Conservation (phyloP, 2,113 vertebrate genomes). For the Rhineura floridana region DNA sequence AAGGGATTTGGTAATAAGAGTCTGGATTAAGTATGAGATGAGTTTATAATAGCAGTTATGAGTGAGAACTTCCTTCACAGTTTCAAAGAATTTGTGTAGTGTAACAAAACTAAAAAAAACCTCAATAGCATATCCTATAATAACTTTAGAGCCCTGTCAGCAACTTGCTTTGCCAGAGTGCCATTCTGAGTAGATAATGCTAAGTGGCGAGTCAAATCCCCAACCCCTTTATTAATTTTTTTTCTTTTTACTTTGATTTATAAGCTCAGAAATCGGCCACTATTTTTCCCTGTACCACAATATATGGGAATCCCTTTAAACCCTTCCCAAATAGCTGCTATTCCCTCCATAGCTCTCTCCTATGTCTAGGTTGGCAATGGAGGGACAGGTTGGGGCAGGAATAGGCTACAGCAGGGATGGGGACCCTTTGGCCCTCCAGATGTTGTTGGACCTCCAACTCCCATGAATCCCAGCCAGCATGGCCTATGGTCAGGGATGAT, state of each 20-base stretch:
- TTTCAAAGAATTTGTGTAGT: background rate
- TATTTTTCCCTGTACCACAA: too few species aligned
- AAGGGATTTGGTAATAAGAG: background rate
- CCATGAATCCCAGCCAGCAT: too few species aligned
- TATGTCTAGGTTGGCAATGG: background rate
- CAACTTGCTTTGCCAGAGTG: background rate
- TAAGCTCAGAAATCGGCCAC: too few species aligned
- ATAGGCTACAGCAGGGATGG: too few species aligned
- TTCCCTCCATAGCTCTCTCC: background rate
- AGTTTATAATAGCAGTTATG: background rate
- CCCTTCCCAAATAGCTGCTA: background rate
- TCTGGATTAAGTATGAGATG: background rate
- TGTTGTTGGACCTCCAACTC: too few species aligned
- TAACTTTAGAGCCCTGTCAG: background rate
- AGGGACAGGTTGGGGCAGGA: too few species aligned
- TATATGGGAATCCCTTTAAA: too few species aligned
- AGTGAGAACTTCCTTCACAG: background rate
- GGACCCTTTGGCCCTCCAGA: too few species aligned
- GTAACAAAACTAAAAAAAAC: background rate
- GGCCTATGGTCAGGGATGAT: too few species aligned
- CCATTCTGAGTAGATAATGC: background rate
- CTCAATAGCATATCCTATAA: background rate
- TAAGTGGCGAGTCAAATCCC: background rate
- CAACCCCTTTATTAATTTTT: background rate
- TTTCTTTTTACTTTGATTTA: too few species aligned